These are phyloP conservation scores for Chrysemys picta DNA, from an alignment of 2,113 vertebrate species.

Conservation along the genomic window DNA sequence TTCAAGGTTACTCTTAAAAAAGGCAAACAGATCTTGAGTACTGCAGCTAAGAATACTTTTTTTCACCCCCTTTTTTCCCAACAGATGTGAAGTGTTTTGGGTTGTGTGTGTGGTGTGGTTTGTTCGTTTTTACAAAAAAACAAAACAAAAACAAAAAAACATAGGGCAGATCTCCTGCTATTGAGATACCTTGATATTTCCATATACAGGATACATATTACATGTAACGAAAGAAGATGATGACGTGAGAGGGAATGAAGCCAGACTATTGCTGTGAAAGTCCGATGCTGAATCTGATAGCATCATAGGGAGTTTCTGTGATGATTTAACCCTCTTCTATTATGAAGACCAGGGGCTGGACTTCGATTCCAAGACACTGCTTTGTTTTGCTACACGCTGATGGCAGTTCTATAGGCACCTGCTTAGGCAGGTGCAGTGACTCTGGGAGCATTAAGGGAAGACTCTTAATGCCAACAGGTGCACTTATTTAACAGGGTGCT, in stretches of 20 bases:
- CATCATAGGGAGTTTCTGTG: not conserved
- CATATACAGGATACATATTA: too few relatives aligned
- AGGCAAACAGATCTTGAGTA: not conserved
- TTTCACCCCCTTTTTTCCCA: not conserved
- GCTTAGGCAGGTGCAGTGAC: not conserved
- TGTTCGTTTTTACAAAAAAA: too few relatives aligned
- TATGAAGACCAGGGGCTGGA: not conserved
- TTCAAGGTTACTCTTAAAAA: not conserved
- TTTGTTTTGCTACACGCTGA: not conserved
- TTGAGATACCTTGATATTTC: not conserved
- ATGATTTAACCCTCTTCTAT: not conserved
- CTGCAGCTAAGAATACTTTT: not conserved
- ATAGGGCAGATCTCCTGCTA: not conserved
- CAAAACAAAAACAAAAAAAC: not conserved
- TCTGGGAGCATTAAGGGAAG: not conserved
- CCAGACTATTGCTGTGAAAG: not conserved
- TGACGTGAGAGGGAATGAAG: not conserved
- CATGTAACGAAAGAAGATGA: not conserved
- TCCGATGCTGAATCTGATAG: not conserved
- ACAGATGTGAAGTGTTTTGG: not conserved
- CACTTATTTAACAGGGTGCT: too few relatives aligned
- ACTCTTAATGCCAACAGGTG: not conserved
- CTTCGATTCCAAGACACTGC: not conserved
- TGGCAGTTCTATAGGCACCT: not conserved
- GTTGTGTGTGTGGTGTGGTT: too few relatives aligned